phyloP scores from a whole-genome alignment of 2,113 vertebrate species.

The Erinaceus europaeus region DNA sequence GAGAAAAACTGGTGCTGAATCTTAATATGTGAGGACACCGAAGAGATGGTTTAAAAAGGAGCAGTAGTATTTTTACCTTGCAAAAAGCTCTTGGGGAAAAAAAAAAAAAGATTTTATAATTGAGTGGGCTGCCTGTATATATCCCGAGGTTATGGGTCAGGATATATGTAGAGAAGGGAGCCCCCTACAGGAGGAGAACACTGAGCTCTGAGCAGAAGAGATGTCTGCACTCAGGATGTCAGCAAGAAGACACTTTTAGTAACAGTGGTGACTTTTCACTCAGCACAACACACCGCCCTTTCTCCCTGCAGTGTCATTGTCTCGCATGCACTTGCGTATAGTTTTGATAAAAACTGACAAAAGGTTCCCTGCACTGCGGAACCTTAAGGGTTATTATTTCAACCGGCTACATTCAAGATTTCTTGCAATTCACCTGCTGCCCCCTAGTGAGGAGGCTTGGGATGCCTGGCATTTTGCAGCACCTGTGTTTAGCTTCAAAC shows the following conservation, averaged over 20 bases:
- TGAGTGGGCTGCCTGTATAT: neutral
- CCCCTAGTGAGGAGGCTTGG: neutral
- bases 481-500: neutral
- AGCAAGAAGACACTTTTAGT: too few species aligned
- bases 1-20: neutral
- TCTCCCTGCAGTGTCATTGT: neutral
- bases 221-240: too few species aligned
- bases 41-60: neutral
- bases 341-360: neutral
- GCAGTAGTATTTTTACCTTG: neutral
- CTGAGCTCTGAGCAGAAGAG: neutral
- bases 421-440: constrained; percentile 16
- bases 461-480: neutral
- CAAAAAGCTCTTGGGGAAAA: neutral
- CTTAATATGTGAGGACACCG: neutral
- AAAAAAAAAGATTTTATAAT: neutral
- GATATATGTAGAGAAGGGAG: too few species aligned
- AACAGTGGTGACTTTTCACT: neutral
- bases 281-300: neutral
- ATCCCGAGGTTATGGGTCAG: neutral
- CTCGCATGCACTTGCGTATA: neutral
- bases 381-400: neutral
- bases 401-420: neutral
- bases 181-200: neutral
- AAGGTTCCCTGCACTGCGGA: neutral